These are phyloP conservation scores for Rattus rattus DNA, from an alignment of 2,113 vertebrate species.

Conservation along the genomic window DNA sequence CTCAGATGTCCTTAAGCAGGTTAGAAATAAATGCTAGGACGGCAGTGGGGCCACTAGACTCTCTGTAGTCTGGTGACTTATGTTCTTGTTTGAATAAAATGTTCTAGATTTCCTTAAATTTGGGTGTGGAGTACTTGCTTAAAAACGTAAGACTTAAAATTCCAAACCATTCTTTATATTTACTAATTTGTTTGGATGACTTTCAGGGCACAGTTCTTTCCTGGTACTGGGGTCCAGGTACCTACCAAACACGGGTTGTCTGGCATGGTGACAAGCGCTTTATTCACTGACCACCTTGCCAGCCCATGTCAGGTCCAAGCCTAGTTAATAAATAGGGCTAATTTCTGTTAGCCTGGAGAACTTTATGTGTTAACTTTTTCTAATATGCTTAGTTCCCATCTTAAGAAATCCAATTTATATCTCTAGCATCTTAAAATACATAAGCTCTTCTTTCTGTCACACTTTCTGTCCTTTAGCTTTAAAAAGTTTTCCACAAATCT, in stretches of 20 bases:
- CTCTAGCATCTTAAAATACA: conserved; percentile 65
- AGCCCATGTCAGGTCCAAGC: not conserved
- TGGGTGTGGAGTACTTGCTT: not conserved
- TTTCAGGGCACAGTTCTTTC: not conserved
- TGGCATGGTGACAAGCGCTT: no score
- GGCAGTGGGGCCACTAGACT: not conserved
- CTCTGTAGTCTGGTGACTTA: not conserved
- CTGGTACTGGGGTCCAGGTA: no score
- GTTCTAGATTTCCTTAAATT: not conserved
- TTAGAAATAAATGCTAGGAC: not conserved
- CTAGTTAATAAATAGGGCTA: not conserved
- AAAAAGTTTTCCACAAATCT: conserved; percentile 68
- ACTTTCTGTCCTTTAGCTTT: conserved; percentile 73
- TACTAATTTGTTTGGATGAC: not conserved
- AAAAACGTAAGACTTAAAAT: not conserved
- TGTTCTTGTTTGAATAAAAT: not conserved
- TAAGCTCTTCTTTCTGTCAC: conserved; percentile 70
- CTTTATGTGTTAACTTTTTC: not conserved
- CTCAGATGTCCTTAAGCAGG: not conserved
- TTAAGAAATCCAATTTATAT: conserved; percentile 63
- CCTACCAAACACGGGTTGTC: not conserved
- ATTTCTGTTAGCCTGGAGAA: conserved; percentile 21
- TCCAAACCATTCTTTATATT: not conserved
- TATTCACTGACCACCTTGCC: not conserved
- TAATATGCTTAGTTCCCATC: conserved; percentile 20